These are phyloP conservation scores for Agrochola lota DNA, from an alignment of 2,888 invertebrate species.

Conservation along the genomic window DNA sequence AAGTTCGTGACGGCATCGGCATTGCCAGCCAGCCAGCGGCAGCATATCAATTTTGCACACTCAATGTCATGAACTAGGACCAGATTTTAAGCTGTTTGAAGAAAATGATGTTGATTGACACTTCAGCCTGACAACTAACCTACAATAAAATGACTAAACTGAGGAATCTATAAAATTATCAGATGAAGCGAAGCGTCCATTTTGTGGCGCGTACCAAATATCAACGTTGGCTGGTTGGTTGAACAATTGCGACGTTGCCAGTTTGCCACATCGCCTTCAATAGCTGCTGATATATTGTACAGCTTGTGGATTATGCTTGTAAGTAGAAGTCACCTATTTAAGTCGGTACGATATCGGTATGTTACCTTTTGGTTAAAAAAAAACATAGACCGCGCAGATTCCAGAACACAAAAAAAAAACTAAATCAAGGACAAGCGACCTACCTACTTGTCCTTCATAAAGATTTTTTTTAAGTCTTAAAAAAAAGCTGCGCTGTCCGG, in stretches of 20 bases:
- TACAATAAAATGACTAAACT: slow-evolving; percentile 1
- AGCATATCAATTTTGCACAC: slow-evolving; percentile 55
- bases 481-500: not conserved
- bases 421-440: slow-evolving; percentile 1
- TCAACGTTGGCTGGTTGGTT: slow-evolving; percentile 31
- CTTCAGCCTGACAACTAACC: slow-evolving; percentile 17
- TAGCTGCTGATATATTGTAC: slow-evolving; percentile 41
- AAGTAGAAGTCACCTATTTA: not conserved
- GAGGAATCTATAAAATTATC: slow-evolving; percentile 7
- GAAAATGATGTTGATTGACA: slow-evolving; percentile 14
- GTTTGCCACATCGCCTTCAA: slow-evolving; percentile 47
- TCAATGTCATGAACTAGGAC: slow-evolving; percentile 61
- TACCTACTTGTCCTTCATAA: not conserved
- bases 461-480: not conserved
- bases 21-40: slow-evolving; percentile 45
- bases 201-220: slow-evolving; percentile 32
- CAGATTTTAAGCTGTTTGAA: slow-evolving; percentile 26
- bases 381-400: not conserved
- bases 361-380: not conserved
- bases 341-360: not conserved
- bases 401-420: not conserved
- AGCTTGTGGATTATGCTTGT: slow-evolving; percentile 29
- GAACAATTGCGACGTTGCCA: slow-evolving; percentile 68
- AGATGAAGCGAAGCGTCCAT: slow-evolving; percentile 35
- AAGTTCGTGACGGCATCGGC: slow-evolving; percentile 57